Evolutionary conservation across 2,888 invertebrate species (phyloP), one percentile per base, ranked within the genome.

Genomic region (Venusia cambrica): DNA sequence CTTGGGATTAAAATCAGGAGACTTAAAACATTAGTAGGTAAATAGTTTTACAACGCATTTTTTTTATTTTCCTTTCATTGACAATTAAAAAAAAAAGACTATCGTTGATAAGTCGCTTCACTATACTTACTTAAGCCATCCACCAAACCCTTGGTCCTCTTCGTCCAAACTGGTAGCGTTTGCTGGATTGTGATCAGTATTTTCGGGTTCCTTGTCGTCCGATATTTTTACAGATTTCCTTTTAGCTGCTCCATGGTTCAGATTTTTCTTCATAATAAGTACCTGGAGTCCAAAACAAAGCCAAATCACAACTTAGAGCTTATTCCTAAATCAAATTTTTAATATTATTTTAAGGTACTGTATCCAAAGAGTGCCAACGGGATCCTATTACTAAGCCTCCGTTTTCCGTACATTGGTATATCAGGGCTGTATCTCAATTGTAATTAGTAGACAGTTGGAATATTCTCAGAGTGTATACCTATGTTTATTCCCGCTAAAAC

Each of bases 101-200:
- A n/a, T n/a, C n/a, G n/a, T n/a, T 3, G 3, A 16, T 27, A 16
- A 7, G 13, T n/a, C 12, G 11, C 13, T 13, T 13, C 15, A 8
- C 4, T 31, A 11, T 4, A 32, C 34, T 44, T 59, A 84, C 85
- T 69, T 76, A 3, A 85, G 67, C 85, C 85, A 85, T 8, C 83
- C 80, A 9, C 84, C 80, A 42, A 85, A 85, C 2, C 85, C 84
- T 46, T 76, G 75, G 10, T 85, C 77, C 24, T 81, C 83, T 27
- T 85, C 83, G 38, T 85, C 85, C 16, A 81, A 56, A 4, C 66
- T 59, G 34, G 71, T 70, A 11, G 50, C 44, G 32, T 55, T 57
- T 0, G 19, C 45, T 1, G 51, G 35, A 1, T 32, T 35, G 15
- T 44, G 55, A 2, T 61, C 63, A 5, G 45, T 39, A n/a, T 45